Base-by-base conservation (phyloP, 2,888 invertebrate species). In the Epistrophe eligans region DNA sequence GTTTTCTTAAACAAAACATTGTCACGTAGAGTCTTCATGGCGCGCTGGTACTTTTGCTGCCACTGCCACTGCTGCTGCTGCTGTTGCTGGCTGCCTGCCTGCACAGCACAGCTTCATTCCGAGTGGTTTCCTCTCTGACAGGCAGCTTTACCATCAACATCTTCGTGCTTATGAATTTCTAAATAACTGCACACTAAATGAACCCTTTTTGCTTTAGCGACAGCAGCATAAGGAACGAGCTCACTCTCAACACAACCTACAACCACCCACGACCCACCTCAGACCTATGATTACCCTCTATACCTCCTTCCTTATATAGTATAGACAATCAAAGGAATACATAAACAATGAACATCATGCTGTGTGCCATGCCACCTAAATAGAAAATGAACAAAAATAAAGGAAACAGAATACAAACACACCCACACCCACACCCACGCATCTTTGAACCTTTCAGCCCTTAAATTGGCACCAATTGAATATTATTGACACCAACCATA, bases 181-280 rank as follows among this genome's bases (percentile, higher is more conserved):
- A 76, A 84, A 84, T 72, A 84, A 72, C 84, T 80, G 40, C 79
- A 84, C 80, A 80, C 70, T 58, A 84, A 84, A 84, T 64, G 74
- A 71, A 76, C 79, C 76, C 71, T 50, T 71, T 52, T 60, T 52
- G 52, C 70, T 38, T 24, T 9, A 55, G 70, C 55, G 40, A 55
- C 52, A 55, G 3, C 24, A 24, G 24, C 24, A n/a, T 24, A 28
- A 52, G n/a, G 35, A 66, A 35, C 35, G 11, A 70, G 28, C 35
- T 35, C 15, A 55, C 17, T 15, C n/a, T n/a, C n/a, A n/a, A 45
- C n/a, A 45, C 0, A n/a, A 50, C 70, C 24, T n/a, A n/a, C n/a
- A n/a, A n/a, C 15, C 4, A 2, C 15, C 28, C 9, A 32, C 40
- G 4, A 48, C 24, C 66, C 10, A n/a, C 9, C 9, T 32, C 24